Evolutionary conservation across 2,797 vertebrate species (phyloP).

Genomic region (Sebastes kiyomatsui): DNA sequence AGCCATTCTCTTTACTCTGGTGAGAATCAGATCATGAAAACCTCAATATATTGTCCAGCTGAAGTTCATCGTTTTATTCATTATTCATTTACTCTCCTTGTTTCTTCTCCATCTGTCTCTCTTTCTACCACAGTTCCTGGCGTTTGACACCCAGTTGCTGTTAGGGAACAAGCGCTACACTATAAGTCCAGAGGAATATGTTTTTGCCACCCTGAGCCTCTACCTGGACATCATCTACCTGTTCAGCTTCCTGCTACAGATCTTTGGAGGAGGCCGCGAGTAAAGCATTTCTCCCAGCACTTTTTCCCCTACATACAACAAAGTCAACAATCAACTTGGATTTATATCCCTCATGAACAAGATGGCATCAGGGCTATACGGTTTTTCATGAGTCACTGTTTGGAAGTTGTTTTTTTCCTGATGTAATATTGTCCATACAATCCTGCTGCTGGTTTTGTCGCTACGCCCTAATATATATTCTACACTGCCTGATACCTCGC

Average conservation of each 20-base stretch:
- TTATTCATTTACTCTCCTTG: background rate
- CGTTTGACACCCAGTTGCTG: slow-evolving; percentile 94
- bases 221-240: slow-evolving; percentile 96
- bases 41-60: background rate
- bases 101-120: background rate
- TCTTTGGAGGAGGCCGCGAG: slow-evolving; percentile 83
- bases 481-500: background rate
- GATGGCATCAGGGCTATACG: background rate
- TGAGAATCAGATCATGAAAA: slow-evolving; percentile 69
- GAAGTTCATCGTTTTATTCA: background rate
- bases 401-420: background rate
- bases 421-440: background rate
- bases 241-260: slow-evolving; percentile 92
- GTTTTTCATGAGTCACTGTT: background rate
- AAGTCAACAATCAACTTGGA: background rate
- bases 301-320: too few species aligned
- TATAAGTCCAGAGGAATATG: slow-evolving; percentile 92
- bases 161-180: slow-evolving; percentile 90
- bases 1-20: slow-evolving; percentile 92
- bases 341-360: background rate
- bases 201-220: slow-evolving; percentile 94
- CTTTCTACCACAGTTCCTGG: slow-evolving; percentile 87
- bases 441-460: slow-evolving; percentile 2
- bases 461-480: background rate
- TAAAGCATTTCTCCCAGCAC: slow-evolving; percentile 18